A percentile compares a stretch with the other conserved stretches of the same genome.
phyloP scores from a whole-genome alignment of 1,140 invertebrate genomes.

The Zaprionus taronus region DNA sequence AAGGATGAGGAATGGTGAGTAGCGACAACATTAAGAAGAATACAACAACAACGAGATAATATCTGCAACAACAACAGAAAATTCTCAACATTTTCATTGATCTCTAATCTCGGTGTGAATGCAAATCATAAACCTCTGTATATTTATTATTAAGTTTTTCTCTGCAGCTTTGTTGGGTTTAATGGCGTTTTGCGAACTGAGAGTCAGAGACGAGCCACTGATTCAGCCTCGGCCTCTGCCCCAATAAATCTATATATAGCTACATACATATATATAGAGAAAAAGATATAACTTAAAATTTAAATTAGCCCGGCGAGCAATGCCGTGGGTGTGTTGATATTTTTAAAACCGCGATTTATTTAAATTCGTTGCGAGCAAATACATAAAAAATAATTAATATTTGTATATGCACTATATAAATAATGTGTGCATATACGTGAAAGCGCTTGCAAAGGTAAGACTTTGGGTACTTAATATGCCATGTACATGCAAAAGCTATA shows the following conservation, averaged over 20 bases:
- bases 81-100: constrained; percentile 17
- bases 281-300: constrained; percentile 57
- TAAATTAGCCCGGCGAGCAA: constrained; percentile 84
- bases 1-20: constrained; percentile 99
- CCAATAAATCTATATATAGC: constrained; percentile 28
- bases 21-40: constrained; percentile 6
- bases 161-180: constrained; percentile 82
- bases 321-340: constrained; percentile 79
- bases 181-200: constrained; percentile 50
- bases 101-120: constrained; percentile 40
- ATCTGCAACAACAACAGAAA: constrained; percentile 5
- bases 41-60: constrained; percentile 5
- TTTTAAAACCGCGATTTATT: constrained; percentile 82
- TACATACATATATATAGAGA: constrained; percentile 20
- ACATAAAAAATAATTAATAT: constrained; percentile 42
- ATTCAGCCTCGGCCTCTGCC: constrained; percentile 53
- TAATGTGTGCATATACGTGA: constrained; percentile 52
- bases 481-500: constrained; percentile 57
- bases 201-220: constrained; percentile 64
- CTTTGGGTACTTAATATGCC: constrained; percentile 56
- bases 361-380: constrained; percentile 68
- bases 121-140: constrained; percentile 68
- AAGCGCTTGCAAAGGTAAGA: constrained; percentile 74
- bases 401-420: constrained; percentile 43
- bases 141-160: constrained; percentile 84